Evolutionary conservation across 2,888 invertebrate genomes (phyloP).

Genomic region (Parapristionchus giblindavisi): DNA sequence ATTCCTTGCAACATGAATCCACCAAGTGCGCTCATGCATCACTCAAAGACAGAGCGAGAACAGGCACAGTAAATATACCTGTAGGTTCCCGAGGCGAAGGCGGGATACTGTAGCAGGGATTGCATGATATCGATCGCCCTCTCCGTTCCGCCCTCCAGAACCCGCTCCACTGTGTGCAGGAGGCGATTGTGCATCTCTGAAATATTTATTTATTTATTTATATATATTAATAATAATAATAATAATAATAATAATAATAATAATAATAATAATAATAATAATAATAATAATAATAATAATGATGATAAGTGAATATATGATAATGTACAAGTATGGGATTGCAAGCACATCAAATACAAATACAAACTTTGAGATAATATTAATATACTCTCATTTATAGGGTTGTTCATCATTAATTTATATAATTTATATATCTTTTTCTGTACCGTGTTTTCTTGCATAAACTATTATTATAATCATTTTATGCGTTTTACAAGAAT

Average conservation of each 20-base stretch:
- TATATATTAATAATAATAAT: not conserved
- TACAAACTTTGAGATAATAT: no score
- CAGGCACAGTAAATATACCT: slow-evolving; percentile 17
- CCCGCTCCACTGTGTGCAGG: slow-evolving; percentile 38
- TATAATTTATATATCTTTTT: no score
- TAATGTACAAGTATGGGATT: no score
- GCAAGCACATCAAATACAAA: no score
- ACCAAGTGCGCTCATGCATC: not conserved
- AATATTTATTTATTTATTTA: not conserved
- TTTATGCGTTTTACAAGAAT: no score
- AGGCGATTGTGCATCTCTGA: slow-evolving; percentile 29
- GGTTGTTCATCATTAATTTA: no score
- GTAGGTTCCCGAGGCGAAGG: slow-evolving; percentile 29
- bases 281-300: no score
- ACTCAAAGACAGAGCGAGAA: not conserved
- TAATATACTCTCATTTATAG: no score
- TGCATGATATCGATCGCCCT: slow-evolving; percentile 30
- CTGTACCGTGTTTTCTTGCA: not conserved
- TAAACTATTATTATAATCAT: no score
- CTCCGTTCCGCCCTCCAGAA: slow-evolving; percentile 38
- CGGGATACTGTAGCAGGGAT: slow-evolving; percentile 37
- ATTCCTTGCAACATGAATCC: not conserved
- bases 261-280: no score
- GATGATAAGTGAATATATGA: no score
- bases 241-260: no score